Base-by-base conservation (phyloP, 35 echinoderm and acorn worm species). In the Heliocidaris erythrogramma region DNA sequence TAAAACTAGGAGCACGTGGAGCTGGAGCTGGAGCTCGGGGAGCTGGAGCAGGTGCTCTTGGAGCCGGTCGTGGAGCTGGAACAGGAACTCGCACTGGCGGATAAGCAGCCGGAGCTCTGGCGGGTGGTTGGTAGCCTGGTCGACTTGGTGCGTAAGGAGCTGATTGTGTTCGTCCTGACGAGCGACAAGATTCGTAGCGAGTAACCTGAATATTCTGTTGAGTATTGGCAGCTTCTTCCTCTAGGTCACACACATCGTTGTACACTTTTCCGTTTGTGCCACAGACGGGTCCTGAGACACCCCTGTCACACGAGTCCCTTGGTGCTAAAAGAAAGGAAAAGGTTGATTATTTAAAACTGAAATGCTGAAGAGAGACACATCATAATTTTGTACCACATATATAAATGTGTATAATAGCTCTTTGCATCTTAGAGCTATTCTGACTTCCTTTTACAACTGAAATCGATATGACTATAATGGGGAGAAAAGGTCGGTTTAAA, bases 231-330 rank as follows among this genome's bases (percentile, higher is more conserved):
- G 31, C 47, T 50, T 92, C 91, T 50, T 49, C 91, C 12, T 92
- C 91, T 30, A 92, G 5, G 91, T 92, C 91, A 92, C 91, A 92
- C 12, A 21, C 5, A 30, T 92, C 91, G 17, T 49, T 49, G 49
- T 92, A 92, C 9, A 30, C 6, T n/a, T 52, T 59, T 49, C 91
- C 91, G 27, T 92, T 92, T 32, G 47, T 21, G 47, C 91, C 91
- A 59, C 91, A 92, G 8, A 92, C 91, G 5, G 91, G 47, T 50
- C 91, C 91, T 16, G 91, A 92, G 47, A 11, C 29, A 48, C 91
- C 91, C 24, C 91, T 49, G 29, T 92, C 49, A 48, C 91, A 92
- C 14, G 91, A 92, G 49, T 49, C 49, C 29, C 91, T 92, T 8
- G 47, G 91, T 59, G 29, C 91, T 92, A 27, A n/a, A n/a, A n/a